These are phyloP conservation scores for Poeciliopsis retropinna DNA, from an alignment of 2,113 vertebrate genomes.

Conservation along the genomic window DNA sequence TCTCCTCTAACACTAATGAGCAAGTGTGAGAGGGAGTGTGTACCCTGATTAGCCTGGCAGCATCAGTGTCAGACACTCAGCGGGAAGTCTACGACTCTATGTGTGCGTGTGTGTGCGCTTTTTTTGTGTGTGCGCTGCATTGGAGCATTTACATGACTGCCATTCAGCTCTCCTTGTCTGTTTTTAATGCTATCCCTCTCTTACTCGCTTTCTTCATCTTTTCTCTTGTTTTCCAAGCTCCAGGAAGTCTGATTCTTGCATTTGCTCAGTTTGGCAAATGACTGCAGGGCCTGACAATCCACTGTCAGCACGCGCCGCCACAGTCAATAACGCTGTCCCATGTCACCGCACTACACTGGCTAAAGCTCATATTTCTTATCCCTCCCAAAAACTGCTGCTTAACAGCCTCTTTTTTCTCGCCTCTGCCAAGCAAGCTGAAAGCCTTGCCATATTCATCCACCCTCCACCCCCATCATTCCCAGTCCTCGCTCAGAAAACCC, in stretches of 20 bases:
- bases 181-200: conserved; percentile 27
- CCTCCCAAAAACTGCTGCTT: conserved; percentile 66
- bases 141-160: conserved; percentile 55
- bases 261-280: conserved; percentile 73
- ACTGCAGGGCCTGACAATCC: conserved; percentile 76
- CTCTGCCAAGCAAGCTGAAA: conserved; percentile 63
- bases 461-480: background rate
- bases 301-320: conserved; percentile 72
- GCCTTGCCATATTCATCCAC: conserved; percentile 48
- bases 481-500: conserved; percentile 20
- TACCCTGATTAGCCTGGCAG: conserved; percentile 75
- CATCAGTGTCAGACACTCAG: conserved; percentile 76
- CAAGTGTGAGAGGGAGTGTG: conserved; percentile 53
- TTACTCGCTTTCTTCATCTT: conserved; percentile 39
- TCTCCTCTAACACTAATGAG: conserved; percentile 62
- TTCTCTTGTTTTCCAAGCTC: conserved; percentile 61
- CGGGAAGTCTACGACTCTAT: conserved; percentile 47
- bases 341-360: conserved; percentile 74
- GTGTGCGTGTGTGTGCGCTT: conserved; percentile 6
- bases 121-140: conserved; percentile 43
- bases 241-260: conserved; percentile 65
- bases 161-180: conserved; percentile 33
- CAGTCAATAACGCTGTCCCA: conserved; percentile 77
- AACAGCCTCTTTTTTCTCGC: conserved; percentile 59
- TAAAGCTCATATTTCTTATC: conserved; percentile 77